A percentile compares a stretch with the other conserved stretches of the same genome.
Conservation (phyloP, 35 echinoderm and acorn worm genomes). For the Apostichopus parvimensis region DNA sequence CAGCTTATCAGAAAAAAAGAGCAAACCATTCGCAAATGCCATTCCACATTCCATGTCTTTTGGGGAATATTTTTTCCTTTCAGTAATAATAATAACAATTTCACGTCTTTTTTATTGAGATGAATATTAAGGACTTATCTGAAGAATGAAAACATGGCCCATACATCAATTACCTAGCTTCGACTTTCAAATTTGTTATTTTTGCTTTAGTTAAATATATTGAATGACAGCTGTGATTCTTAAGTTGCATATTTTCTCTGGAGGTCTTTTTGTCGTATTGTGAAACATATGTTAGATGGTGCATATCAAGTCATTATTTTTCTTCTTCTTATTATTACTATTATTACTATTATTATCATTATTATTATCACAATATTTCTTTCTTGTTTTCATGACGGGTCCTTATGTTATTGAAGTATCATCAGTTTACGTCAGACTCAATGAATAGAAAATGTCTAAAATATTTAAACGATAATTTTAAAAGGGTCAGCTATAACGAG, state of each 20-base stretch:
- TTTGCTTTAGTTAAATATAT: slow-evolving; percentile 1
- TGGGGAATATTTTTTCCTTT: not conserved
- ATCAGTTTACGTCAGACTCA: too few relatives aligned
- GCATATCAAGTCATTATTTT: too few relatives aligned
- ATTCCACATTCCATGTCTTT: not conserved
- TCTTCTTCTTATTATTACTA: not conserved
- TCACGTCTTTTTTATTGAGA: not conserved
- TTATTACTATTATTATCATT: not conserved
- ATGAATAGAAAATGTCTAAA: too few relatives aligned
- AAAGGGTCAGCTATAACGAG: too few relatives aligned
- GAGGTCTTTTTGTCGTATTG: too few relatives aligned
- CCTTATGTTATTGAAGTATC: too few relatives aligned
- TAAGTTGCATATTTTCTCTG: not conserved
- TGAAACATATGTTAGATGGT: too few relatives aligned
- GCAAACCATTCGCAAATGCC: too few relatives aligned
- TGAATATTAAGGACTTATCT: not conserved
- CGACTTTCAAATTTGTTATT: slow-evolving; percentile 9
- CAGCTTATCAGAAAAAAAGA: too few relatives aligned
- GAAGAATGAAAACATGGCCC: slow-evolving; percentile 8
- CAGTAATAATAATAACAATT: not conserved
- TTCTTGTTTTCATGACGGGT: too few relatives aligned
- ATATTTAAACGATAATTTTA: too few relatives aligned
- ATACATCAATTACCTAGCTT: slow-evolving; percentile 2
- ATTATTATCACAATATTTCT: not conserved
- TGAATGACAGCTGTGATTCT: slow-evolving; percentile 1